These are phyloP conservation scores for Gadus chalcogrammus DNA, from an alignment of 2,113 vertebrate genomes.

Conservation along the genomic window DNA sequence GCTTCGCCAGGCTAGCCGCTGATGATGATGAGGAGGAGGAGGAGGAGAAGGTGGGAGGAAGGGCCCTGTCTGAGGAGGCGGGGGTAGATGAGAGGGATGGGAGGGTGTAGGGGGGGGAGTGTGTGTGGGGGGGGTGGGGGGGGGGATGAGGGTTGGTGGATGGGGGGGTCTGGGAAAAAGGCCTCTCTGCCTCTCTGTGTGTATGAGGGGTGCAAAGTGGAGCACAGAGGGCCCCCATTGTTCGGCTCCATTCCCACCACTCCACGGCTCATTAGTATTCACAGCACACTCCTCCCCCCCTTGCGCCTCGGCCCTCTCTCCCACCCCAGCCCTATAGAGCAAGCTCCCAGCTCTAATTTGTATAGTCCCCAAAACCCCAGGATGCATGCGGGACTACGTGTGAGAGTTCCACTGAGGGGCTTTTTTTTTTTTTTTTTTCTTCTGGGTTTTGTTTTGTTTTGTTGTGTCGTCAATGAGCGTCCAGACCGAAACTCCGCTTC, in stretches of 20 bases:
- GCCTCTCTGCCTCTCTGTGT: slow-evolving; percentile 75
- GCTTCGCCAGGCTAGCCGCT: slow-evolving; percentile 64
- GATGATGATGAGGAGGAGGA: slow-evolving; percentile 60
- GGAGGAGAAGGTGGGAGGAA: slow-evolving; percentile 39
- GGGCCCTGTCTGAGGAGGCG: slow-evolving; percentile 64
- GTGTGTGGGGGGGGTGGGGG: too few species aligned
- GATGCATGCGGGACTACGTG: slow-evolving; percentile 67
- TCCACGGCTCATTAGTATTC: slow-evolving; percentile 81
- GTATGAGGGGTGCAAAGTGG: slow-evolving; percentile 77
- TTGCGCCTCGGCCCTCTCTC: slow-evolving; percentile 65
- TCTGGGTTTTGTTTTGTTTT: slow-evolving; percentile 32
- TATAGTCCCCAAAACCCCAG: slow-evolving; percentile 71
- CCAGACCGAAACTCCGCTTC: slow-evolving; percentile 50
- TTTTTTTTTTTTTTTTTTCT: too few species aligned
- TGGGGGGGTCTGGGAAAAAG: slow-evolving; percentile 68
- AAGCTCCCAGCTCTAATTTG: slow-evolving; percentile 74
- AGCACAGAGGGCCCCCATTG: slow-evolving; percentile 82
- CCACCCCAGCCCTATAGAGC: slow-evolving; percentile 73
- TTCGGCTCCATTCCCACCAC: slow-evolving; percentile 78
- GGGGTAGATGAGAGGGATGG: slow-evolving; percentile 37
- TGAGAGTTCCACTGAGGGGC: slow-evolving; percentile 61
- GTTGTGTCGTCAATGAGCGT: slow-evolving; percentile 48
- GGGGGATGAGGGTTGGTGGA: background rate
- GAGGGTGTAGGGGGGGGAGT: background rate
- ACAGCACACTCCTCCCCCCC: slow-evolving; percentile 76